phyloP scores from a whole-genome alignment of 2,797 vertebrate genomes.

The Potorous gilbertii region DNA sequence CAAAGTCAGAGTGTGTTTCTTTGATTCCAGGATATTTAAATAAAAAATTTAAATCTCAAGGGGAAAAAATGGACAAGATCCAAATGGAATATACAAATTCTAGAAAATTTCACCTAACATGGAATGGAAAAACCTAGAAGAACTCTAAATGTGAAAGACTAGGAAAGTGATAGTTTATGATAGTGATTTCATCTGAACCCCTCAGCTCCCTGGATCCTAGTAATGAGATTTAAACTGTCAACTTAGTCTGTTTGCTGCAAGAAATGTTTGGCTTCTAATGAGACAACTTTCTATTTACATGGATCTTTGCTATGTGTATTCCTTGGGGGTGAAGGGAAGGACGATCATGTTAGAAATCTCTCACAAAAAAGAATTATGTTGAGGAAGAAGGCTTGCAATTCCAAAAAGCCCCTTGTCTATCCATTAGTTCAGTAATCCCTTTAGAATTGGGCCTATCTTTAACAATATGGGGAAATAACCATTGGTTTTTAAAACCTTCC shows the following conservation, averaged over 20 bases:
- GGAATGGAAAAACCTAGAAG: not conserved
- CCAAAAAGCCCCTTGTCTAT: not conserved
- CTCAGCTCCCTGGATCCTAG: not conserved
- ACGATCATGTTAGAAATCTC: not conserved
- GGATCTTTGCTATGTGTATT: not conserved
- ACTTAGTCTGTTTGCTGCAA: not conserved
- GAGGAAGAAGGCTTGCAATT: not conserved
- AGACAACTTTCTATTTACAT: slow-evolving; percentile 3
- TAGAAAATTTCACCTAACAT: not conserved
- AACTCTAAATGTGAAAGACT: not conserved
- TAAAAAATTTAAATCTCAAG: not conserved
- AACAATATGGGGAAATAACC: not conserved
- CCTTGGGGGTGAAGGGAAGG: not conserved
- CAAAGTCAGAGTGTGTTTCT: not conserved
- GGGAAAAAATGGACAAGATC: not conserved
- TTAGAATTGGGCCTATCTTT: not conserved
- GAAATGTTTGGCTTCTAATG: not conserved
- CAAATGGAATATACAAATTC: not conserved
- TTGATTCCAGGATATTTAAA: not conserved
- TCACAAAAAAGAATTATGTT: not conserved
- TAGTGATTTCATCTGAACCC: not conserved
- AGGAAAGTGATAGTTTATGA: not conserved
- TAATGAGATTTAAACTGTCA: slow-evolving; percentile 8
- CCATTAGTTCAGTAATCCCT: not conserved
- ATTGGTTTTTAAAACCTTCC: not conserved